Percentiles rank a stretch among this genome's conserved stretches.
These are phyloP conservation scores for Anguilla marmorata DNA, from an alignment of 2,797 vertebrate genomes.

Conservation along the genomic window DNA sequence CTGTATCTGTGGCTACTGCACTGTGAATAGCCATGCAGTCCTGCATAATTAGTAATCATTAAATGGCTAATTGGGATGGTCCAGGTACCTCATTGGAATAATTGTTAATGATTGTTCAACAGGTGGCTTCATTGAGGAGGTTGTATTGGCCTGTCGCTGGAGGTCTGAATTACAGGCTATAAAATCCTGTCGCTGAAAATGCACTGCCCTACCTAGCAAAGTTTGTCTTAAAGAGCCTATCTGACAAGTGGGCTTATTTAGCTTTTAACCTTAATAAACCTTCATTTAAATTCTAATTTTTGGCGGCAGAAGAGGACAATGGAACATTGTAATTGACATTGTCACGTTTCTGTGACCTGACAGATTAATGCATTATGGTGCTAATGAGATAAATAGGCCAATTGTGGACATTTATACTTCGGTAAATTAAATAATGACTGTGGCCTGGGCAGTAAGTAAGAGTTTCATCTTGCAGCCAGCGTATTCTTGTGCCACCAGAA, in stretches of 20 bases:
- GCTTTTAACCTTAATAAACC: background rate
- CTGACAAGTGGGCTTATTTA: background rate
- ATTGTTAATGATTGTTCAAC: constrained; percentile 9
- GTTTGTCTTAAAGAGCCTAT: background rate
- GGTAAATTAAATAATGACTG: background rate
- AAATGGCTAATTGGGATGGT: background rate
- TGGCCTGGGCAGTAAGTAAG: background rate
- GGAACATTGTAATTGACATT: background rate
- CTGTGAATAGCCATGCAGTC: background rate
- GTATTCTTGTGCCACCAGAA: background rate
- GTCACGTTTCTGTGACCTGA: background rate
- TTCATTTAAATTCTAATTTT: background rate
- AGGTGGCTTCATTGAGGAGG: constrained; percentile 5
- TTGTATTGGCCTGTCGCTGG: background rate
- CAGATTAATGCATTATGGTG: background rate
- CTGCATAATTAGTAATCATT: background rate
- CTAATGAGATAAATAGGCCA: background rate
- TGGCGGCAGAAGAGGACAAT: background rate
- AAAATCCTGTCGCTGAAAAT: background rate
- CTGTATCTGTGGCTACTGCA: background rate
- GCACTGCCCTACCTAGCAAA: background rate
- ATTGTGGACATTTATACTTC: background rate
- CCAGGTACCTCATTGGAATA: background rate
- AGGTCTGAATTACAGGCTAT: constrained; percentile 1
- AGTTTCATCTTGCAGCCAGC: background rate